Base-by-base conservation (phyloP, 2,888 invertebrate species). In the Orthosia gracilis region DNA sequence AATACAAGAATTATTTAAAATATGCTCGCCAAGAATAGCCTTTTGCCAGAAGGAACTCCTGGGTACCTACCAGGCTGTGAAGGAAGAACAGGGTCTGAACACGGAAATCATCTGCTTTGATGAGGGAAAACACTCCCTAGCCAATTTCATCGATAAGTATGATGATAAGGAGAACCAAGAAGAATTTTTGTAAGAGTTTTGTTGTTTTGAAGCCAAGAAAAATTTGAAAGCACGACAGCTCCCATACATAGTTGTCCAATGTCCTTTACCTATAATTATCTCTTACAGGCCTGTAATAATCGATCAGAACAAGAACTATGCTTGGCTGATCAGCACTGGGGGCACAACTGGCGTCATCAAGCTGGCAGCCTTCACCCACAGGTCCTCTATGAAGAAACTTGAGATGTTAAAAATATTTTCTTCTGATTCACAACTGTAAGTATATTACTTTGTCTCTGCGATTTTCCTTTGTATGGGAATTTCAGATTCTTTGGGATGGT, bases 261-360 rank as follows among this genome's bases (percentile, higher is more conserved):
- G 31, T 31, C 31, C 31, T 31, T 31, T 31, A 31, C 31, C 31
- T 31, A 31, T n/a, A 47, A 17, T 12, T 21, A 1, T 58, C 3
- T 31, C 17, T 91, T 91, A 13, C 88, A 95, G 95, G 71, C 87
- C 91, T 15, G 90, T 90, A 3, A 83, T 86, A 17, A 89, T 95
- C 23, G 93, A 95, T 59, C 50, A 85, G 23, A 89, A 91, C 0
- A 91, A 91, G 59, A 73, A 90, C 3, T 93, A 90, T 71, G 87
- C 80, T 0, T 94, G 93, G 90, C 83, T 96, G 17, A 78, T 92
- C 3, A 89, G 91, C 68, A 94, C 95, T 0, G 94, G 95, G 2
- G 96, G 96, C 0, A 94, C 94, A 0, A 91, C 94, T 0, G 95
- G 95, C 0, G 74, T 82, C 0, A 76, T 91, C 0, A 96, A 96